Conservation (phyloP, 2,888 invertebrate genomes). For the Drosophila affinis region DNA sequence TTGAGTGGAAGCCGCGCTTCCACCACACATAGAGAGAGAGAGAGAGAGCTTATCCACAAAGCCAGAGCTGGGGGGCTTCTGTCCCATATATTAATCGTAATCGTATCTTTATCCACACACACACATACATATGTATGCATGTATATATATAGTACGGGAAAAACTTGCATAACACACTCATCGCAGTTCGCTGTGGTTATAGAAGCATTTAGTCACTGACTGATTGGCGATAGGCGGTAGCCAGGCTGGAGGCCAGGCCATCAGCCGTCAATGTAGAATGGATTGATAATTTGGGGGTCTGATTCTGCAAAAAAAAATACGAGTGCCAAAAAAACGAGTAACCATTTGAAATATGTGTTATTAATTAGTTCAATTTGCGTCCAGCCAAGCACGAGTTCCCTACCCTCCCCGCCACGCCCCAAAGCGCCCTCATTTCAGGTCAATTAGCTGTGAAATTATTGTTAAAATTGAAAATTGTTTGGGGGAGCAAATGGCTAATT, state of each 20-base stretch:
- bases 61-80: neutral
- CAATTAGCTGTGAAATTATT: conserved; percentile 41
- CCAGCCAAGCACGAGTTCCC: conserved; percentile 55
- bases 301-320: conserved; percentile 9
- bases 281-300: conserved; percentile 19
- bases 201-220: conserved; percentile 37
- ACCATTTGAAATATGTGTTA: conserved; percentile 61
- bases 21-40: conserved; percentile 2
- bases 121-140: neutral
- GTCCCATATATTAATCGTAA: neutral
- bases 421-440: conserved; percentile 17
- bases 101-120: conserved; percentile 18
- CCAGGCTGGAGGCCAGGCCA: conserved; percentile 22
- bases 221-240: conserved; percentile 19
- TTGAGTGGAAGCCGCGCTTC: conserved; percentile 6
- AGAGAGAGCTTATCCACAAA: conserved; percentile 10
- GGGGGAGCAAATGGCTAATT: conserved; percentile 22
- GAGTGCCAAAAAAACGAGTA: conserved; percentile 37
- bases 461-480: conserved; percentile 9
- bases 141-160: neutral
- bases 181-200: conserved; percentile 15
- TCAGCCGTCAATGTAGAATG: conserved; percentile 9
- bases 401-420: conserved; percentile 18
- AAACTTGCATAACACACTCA: conserved; percentile 41
- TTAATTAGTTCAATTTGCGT: conserved; percentile 70